Conservation (phyloP, 2,113 vertebrate species). For the Pelusios castaneus region DNA sequence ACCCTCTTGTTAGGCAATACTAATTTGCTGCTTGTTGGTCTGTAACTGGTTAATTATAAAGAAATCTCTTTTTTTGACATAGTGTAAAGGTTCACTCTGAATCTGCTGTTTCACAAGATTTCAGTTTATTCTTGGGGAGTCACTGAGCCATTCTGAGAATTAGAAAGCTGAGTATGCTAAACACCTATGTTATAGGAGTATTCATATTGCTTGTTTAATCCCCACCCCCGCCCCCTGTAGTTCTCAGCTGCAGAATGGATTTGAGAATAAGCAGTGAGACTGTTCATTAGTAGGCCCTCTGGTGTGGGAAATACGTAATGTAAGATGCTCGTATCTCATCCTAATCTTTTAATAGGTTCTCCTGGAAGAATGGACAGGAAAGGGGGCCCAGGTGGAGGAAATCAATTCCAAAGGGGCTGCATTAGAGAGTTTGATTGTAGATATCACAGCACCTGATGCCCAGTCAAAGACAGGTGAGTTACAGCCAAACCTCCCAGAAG, state of each 20-base stretch:
- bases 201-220: too few species aligned
- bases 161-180: background rate
- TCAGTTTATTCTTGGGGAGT: background rate
- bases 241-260: background rate
- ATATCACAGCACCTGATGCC: slow-evolving; percentile 87
- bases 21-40: background rate
- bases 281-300: background rate
- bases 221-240: background rate
- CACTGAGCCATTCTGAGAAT: background rate
- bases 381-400: slow-evolving; percentile 84
- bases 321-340: background rate
- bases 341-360: slow-evolving; percentile 79
- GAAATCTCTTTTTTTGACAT: background rate
- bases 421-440: slow-evolving; percentile 91
- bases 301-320: background rate
- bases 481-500: background rate
- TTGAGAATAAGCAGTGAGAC: background rate
- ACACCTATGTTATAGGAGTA: background rate
- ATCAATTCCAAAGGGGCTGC: slow-evolving; percentile 87
- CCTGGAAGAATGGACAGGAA: slow-evolving; percentile 87
- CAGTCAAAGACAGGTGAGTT: slow-evolving; percentile 82
- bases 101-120: background rate
- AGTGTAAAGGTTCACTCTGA: rapidly evolving
- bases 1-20: background rate
- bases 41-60: rapidly evolving